Conservation (phyloP, 1,140 invertebrate species). For the Calosoma granatense region DNA sequence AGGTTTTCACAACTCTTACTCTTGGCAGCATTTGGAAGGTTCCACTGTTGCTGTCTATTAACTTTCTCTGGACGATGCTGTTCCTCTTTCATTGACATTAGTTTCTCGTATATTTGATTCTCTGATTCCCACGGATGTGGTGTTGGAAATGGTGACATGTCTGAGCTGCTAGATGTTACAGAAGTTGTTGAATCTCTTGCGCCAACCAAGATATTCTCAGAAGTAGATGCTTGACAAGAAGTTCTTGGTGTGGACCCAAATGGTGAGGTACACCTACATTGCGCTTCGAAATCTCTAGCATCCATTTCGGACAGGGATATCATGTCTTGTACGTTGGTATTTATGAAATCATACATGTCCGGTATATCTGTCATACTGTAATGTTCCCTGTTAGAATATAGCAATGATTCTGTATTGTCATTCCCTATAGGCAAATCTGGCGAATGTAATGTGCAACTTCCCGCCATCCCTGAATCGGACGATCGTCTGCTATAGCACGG, state of each 20-base stretch:
- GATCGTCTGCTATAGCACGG: constrained; percentile 55
- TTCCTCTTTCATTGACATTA: constrained; percentile 22
- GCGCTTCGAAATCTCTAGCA: constrained; percentile 53
- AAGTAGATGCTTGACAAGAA: constrained; percentile 43
- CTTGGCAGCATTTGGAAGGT: background rate
- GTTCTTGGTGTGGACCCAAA: constrained; percentile 58
- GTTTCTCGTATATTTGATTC: constrained; percentile 31
- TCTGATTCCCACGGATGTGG: constrained; percentile 30
- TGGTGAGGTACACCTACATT: constrained; percentile 60
- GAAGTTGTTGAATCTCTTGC: constrained; percentile 39
- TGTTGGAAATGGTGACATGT: constrained; percentile 35
- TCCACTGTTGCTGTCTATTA: background rate
- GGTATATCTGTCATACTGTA: constrained; percentile 14
- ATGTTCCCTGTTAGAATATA: background rate
- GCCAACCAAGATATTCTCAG: constrained; percentile 38
- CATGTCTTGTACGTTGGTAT: constrained; percentile 30
- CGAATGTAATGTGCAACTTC: constrained; percentile 60
- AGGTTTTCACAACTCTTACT: constrained; percentile 35
- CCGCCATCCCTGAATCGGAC: constrained; percentile 74
- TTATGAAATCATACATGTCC: background rate
- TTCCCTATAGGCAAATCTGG: constrained; percentile 38
- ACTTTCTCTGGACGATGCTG: constrained; percentile 15
- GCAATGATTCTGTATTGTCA: background rate
- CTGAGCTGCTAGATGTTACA: constrained; percentile 37
- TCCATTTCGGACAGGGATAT: constrained; percentile 48